Evolutionary conservation across 2,888 invertebrate genomes (phyloP), one percentile per base, ranked within the genome.

Genomic region (Rhingia rostrata): DNA sequence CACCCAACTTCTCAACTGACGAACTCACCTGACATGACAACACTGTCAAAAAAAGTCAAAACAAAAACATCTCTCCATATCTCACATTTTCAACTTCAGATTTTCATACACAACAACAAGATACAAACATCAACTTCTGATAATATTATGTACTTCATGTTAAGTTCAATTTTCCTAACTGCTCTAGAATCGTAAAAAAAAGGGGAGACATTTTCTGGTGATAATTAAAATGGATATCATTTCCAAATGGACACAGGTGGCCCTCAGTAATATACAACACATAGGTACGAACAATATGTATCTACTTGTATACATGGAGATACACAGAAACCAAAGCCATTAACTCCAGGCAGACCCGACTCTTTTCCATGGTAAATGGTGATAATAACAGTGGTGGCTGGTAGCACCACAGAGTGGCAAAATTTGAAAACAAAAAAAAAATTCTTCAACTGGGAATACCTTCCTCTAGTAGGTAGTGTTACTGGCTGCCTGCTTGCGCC

Each of bases 221-320:
- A 54, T 49, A 58, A 66, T 58, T 58, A 74, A 66, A 74, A 66
- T 66, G 37, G n/a, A 61, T 61, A 61, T 54, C 43, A 69, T 61
- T 61, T 53, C n/a, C 53, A 45, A 64, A 67, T 67, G 45, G 51
- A 47, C 61, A 69, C 77, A 77, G 77, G 61, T 77, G 77, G 66
- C 60, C 53, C 53, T 51, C 49, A 51, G 49, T 30, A 66, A 41
- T 58, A 12, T 12, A 54, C 32, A 58, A 41, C 32, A 41, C 6
- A 58, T 35, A 32, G 41, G 6, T 33, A 60, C 32, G 7, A 4
- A 12, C 0, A 5, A 3, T n/a, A 30, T 37, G 7, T 39, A 47
- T 58, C 37, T n/a, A 30, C 47, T 6, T 12, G 30, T 22, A 30
- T 7, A 49, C 2, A 30, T 0, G 9, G 4, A 49, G 49, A 22